A percentile compares a stretch with the other conserved stretches of the same genome.
Evolutionary conservation across 2,113 vertebrate species (phyloP).

Genomic region (Thunnus thynnus): DNA sequence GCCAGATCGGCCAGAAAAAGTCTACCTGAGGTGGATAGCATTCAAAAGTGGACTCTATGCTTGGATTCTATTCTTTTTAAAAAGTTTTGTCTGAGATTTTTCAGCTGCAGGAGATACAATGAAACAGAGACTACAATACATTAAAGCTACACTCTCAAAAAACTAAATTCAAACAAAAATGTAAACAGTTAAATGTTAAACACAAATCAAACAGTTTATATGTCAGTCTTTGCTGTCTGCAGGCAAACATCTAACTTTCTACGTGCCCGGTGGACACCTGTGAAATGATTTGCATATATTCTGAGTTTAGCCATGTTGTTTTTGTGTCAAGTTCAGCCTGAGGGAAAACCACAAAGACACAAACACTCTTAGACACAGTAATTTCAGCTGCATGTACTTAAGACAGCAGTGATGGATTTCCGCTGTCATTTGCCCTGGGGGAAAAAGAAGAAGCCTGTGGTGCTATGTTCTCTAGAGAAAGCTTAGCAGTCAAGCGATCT

Average conservation of each 20-base stretch:
- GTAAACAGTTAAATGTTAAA: not conserved
- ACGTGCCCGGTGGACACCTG: not conserved
- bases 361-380: not conserved
- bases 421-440: not conserved
- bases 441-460: not conserved
- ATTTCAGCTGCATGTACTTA: not conserved
- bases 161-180: not conserved
- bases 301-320: constrained; percentile 20
- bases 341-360: constrained; percentile 17
- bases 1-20: not conserved
- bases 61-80: not conserved
- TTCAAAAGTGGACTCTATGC: not conserved
- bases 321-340: constrained; percentile 17
- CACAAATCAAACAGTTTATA: not conserved
- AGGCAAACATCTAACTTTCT: not conserved
- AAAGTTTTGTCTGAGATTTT: not conserved
- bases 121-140: not conserved
- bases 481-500: not conserved
- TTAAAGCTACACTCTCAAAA: not conserved
- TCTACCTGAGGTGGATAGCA: not conserved
- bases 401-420: not conserved
- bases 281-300: constrained; percentile 57
- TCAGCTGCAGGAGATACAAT: no score
- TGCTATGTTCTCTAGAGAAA: not conserved
- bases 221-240: not conserved